Conservation (phyloP, 2,113 vertebrate species). For the Embiotoca jacksoni region DNA sequence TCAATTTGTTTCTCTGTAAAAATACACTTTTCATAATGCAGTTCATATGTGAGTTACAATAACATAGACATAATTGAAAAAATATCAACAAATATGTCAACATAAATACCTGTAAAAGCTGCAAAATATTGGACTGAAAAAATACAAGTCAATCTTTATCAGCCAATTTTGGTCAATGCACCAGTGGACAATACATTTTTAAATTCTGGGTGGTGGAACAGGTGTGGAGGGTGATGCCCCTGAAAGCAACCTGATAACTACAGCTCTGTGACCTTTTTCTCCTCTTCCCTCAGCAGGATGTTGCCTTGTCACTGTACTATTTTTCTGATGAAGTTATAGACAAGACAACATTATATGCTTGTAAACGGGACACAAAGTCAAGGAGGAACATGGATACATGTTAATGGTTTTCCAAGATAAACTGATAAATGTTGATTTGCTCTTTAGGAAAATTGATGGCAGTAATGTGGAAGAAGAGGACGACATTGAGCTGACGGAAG, state of each 20-base stretch:
- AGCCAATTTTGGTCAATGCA: too few species aligned
- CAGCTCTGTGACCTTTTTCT: constrained; percentile 45
- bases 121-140: too few species aligned
- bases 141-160: too few species aligned
- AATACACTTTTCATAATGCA: too few species aligned
- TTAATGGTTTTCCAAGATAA: background rate
- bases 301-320: background rate
- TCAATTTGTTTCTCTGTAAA: too few species aligned
- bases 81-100: too few species aligned
- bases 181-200: background rate
- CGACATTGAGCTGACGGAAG: constrained; percentile 90
- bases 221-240: constrained; percentile 27
- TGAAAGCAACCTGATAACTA: constrained; percentile 32
- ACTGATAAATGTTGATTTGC: background rate
- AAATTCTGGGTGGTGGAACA: constrained; percentile 52
- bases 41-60: too few species aligned
- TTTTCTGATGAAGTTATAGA: background rate
- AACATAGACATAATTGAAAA: too few species aligned
- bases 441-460: constrained; percentile 91
- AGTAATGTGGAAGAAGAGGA: constrained; percentile 87
- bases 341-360: background rate
- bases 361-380: background rate
- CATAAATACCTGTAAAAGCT: too few species aligned
- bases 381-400: background rate
- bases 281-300: background rate